Evolutionary conservation across 2,888 invertebrate genomes (phyloP), one percentile per base, ranked within the genome.

Genomic region (Xestia c-nigrum): DNA sequence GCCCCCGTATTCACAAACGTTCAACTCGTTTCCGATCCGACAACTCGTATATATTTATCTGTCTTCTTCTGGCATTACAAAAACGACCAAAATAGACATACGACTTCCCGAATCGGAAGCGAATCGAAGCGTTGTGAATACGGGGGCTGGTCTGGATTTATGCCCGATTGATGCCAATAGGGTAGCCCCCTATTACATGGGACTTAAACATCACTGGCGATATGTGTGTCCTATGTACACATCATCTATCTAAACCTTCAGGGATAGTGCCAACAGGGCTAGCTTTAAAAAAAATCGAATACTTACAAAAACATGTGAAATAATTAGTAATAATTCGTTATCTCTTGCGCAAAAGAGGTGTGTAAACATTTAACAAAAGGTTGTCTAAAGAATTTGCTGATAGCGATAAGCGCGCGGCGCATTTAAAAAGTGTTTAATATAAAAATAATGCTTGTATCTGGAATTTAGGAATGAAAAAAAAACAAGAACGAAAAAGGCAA

Each of bases 311-410:
- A 74, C 21, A 43, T 19, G n/a, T 55, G 4, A 64, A 67, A 43
- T 43, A 78, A 43, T 79, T 67, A 69, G 40, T 43, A 52, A 70
- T 61, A 5, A 38, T 38, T 61, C 7, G 78, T 65, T 64, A 76
- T 79, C 50, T 61, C 7, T 69, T 61, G 71, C 80, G 38, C 57
- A 43, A 65, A 61, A 76, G 43, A 79, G 79, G 57, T 79, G 76
- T 76, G 80, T 79, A 79, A 70, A 76, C 24, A 69, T 59, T 3
- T 5, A n/a, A 52, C 24, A 55, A 52, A 52, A 61, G 16, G 57
- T 67, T 57, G 50, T 61, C 50, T 68, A 19, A 76, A 50, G 80
- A 76, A 76, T 79, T 79, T 47, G 31, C 70, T 79, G 76, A 76
- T 79, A 79, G 2, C 68, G 80, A 79, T 76, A 76, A 38, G 1